phyloP scores from a whole-genome alignment of 1,140 invertebrate species.

The Cotesia vestalis region DNA sequence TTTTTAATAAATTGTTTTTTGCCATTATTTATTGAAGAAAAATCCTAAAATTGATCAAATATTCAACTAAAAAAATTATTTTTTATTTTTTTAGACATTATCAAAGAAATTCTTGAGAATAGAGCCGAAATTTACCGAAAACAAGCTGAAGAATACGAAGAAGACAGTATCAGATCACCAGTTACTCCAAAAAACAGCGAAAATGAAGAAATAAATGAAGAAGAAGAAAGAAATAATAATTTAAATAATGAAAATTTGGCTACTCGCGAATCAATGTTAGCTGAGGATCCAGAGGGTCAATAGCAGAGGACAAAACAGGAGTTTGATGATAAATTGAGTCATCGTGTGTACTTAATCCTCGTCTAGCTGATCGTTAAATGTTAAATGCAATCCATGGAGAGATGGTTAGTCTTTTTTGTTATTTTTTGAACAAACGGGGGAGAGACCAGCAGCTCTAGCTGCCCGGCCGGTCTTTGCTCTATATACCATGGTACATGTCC shows the following conservation, averaged over 20 bases:
- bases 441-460: no score
- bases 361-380: background rate
- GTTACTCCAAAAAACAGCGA: slow-evolving; percentile 30
- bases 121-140: slow-evolving; percentile 71
- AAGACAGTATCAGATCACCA: slow-evolving; percentile 38
- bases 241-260: slow-evolving; percentile 44
- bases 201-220: slow-evolving; percentile 50
- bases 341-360: background rate
- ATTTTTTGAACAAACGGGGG: no score
- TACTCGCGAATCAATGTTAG: slow-evolving; percentile 44
- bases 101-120: slow-evolving; percentile 77
- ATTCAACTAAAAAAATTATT: background rate
- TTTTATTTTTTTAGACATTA: slow-evolving; percentile 69
- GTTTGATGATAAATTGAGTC: background rate
- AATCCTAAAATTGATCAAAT: no score
- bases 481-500: background rate
- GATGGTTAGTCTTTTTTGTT: no score
- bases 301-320: slow-evolving; percentile 17
- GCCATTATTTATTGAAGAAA: no score
- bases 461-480: no score
- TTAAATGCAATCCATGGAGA: no score
- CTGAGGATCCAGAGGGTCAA: slow-evolving; percentile 34
- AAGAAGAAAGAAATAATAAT: slow-evolving; percentile 50
- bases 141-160: slow-evolving; percentile 60
- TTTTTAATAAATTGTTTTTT: no score